Evolutionary conservation across 1,140 invertebrate genomes (phyloP), one percentile per base, ranked within the genome.

Genomic region (Drosophila lacertosa): DNA sequence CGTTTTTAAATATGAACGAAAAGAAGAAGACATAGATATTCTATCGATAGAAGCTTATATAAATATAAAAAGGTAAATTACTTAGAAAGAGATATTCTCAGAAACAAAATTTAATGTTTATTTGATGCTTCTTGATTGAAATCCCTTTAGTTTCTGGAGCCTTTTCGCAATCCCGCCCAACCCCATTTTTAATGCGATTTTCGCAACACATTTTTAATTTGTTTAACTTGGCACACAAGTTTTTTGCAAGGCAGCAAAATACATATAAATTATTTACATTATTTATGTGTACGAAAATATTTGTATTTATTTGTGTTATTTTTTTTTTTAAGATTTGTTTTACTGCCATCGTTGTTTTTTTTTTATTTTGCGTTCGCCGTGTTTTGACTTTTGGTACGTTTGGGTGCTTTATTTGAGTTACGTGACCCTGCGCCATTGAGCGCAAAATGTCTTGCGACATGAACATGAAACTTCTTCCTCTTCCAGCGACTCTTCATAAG

Each of bases 381-480:
- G 7, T 39, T 35, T 48, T 60, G 59, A 45, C 66, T 58, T 68
- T 63, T 48, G 55, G 55, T 70, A 48, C 58, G 48, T 82, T 83
- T 82, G 75, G 79, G 72, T 75, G 74, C 81, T 84, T 84, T 84
- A 84, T 84, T 84, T 84, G 80, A 86, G 81, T 80, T 84, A 84
- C 80, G 80, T 84, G 80, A 84, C 80, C 81, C 81, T 86, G 81
- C 77, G 72, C 76, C 81, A 83, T 86, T 86, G 80, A 76, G 81
- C 65, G 73, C 53, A 74, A 62, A 84, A 80, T 80, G 80, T 80
- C 81, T 76, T 80, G 81, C 80, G 81, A 86, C 80, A 84, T 84
- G 80, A 84, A 84, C 80, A 86, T 80, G 76, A 51, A 81, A 67
- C 64, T 67, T 50, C 29, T 37, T 68, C 39, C 26, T n/a, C n/a